Evolutionary conservation across 2,888 invertebrate species (phyloP).

Genomic region (Pteria penguin): DNA sequence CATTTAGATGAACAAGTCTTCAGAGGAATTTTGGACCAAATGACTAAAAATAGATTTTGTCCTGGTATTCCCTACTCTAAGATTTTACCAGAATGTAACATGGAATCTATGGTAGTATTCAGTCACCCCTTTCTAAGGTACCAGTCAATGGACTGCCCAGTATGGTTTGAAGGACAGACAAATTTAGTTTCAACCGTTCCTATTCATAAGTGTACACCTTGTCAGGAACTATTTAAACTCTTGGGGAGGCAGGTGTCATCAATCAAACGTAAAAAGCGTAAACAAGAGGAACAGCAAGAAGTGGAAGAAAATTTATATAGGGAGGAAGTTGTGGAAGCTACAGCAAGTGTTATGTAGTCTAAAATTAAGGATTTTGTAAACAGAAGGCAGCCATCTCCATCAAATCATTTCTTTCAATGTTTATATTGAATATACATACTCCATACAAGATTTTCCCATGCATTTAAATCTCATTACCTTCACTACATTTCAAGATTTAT

Average conservation of each 20-base stretch:
- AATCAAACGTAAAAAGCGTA: not conserved
- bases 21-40: conserved; percentile 8
- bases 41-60: conserved; percentile 25
- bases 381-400: no score
- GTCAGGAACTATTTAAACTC: not conserved
- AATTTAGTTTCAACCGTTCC: not conserved
- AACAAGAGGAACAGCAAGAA: not conserved
- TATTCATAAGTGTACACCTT: conserved; percentile 11
- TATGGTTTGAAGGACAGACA: conserved; percentile 7
- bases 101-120: not conserved
- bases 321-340: no score
- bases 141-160: conserved; percentile 25
- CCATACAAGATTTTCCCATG: no score
- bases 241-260: not conserved
- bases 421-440: no score
- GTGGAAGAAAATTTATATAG: not conserved
- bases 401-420: no score
- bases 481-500: no score
- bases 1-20: conserved; percentile 1
- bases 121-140: conserved; percentile 18
- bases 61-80: conserved; percentile 1
- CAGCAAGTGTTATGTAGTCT: no score
- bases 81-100: not conserved
- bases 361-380: no score
- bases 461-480: no score